phyloP scores from a whole-genome alignment of 2,797 vertebrate species.

The Phrynocephalus vlangalii region DNA sequence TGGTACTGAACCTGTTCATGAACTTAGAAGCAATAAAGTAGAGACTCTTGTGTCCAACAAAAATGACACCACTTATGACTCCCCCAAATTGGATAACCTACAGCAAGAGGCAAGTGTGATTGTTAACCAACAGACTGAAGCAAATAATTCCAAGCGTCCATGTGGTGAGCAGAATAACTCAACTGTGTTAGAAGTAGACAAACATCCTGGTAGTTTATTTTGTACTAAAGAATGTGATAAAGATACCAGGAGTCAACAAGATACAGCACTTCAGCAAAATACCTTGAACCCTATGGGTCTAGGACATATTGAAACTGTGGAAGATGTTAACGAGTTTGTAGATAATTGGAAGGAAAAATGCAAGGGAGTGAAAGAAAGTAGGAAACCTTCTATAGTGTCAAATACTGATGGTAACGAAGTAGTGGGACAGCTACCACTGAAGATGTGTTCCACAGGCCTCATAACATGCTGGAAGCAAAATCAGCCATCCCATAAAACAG shows the following conservation, averaged over 20 bases:
- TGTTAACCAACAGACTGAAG: constrained; percentile 37
- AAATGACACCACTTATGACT: constrained; percentile 45
- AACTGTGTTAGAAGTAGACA: constrained; percentile 44
- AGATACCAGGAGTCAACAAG: constrained; percentile 52
- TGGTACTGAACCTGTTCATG: constrained; percentile 36
- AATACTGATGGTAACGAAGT: constrained; percentile 30
- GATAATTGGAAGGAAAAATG: constrained; percentile 22
- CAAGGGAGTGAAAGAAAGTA: constrained; percentile 36
- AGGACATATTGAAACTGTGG: constrained; percentile 19
- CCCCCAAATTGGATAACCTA: constrained; percentile 32
- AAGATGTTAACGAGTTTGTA: constrained; percentile 53
- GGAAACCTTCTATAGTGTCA: constrained; percentile 17
- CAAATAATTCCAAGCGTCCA: constrained; percentile 45
- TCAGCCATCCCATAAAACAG: constrained; percentile 35
- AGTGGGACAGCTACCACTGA: constrained; percentile 57
- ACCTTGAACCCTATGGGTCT: not conserved
- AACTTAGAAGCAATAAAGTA: constrained; percentile 13
- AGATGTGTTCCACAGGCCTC: constrained; percentile 63
- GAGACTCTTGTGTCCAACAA: constrained; percentile 46
- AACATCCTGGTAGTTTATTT: constrained; percentile 40
- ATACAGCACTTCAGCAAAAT: constrained; percentile 35
- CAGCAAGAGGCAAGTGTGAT: constrained; percentile 54
- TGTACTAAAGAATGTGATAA: constrained; percentile 41
- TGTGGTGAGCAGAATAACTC: constrained; percentile 27
- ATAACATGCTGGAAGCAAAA: constrained; percentile 59